Conservation (phyloP, 2,797 vertebrate species). For the Cuniculus paca region DNA sequence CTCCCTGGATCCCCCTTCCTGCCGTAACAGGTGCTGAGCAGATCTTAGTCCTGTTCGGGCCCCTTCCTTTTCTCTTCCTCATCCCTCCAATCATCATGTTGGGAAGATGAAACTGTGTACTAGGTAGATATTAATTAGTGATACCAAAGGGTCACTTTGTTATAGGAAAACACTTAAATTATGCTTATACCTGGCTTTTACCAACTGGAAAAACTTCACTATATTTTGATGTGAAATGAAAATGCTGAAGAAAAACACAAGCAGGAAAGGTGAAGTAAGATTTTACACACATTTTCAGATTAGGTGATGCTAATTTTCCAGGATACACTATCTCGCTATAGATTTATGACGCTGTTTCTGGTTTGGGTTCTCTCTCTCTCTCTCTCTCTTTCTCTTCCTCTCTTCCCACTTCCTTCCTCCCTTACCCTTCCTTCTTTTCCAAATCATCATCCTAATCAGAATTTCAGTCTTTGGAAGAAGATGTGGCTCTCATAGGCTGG, state of each 20-base stretch:
- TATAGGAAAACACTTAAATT: not conserved
- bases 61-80: not conserved
- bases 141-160: not conserved
- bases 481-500: not conserved
- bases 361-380: not conserved
- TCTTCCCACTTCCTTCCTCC: not conserved
- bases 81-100: not conserved
- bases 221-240: not conserved
- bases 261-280: not conserved
- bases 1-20: not conserved
- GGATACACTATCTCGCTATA: not conserved
- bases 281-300: not conserved
- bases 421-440: not conserved
- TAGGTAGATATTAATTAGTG: not conserved
- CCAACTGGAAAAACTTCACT: not conserved
- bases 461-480: slow-evolving; percentile 22
- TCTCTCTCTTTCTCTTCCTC: not conserved
- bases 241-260: slow-evolving; percentile 5
- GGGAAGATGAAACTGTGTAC: not conserved
- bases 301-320: not conserved
- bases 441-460: not conserved
- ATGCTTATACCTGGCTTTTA: slow-evolving; percentile 37
- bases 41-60: not conserved
- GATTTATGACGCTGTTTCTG: not conserved
- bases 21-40: not conserved